phyloP scores from a whole-genome alignment of 2,888 invertebrate genomes.

The Hypena proboscidalis region DNA sequence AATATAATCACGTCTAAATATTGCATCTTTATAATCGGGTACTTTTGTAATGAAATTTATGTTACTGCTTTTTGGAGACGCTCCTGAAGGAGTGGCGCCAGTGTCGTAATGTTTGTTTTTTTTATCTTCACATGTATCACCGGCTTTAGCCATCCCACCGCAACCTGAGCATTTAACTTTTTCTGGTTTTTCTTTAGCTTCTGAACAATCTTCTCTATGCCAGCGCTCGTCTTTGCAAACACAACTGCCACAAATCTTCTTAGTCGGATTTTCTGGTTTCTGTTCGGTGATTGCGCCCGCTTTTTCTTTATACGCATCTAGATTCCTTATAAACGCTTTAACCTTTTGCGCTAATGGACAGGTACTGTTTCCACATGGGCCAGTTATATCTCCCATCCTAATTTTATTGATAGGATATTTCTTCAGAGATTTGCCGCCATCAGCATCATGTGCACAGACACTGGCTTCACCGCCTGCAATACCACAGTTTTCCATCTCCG shows the following conservation, averaged over 20 bases:
- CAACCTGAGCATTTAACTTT: conserved; percentile 60
- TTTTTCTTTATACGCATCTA: conserved; percentile 67
- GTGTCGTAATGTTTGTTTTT: conserved; percentile 56
- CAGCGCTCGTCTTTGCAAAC: conserved; percentile 72
- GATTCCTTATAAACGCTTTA: conserved; percentile 67
- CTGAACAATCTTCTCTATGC: conserved; percentile 70
- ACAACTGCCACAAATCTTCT: conserved; percentile 72
- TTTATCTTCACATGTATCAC: conserved; percentile 68
- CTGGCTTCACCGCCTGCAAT: too few relatives aligned
- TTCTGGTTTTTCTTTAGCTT: conserved; percentile 31
- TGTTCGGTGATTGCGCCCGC: conserved; percentile 45
- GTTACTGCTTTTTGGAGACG: conserved; percentile 57
- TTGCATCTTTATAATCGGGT: conserved; percentile 52
- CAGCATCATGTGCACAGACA: conserved; percentile 48
- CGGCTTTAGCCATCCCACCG: conserved; percentile 54
- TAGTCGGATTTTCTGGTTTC: conserved; percentile 48
- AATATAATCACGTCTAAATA: conserved; percentile 54
- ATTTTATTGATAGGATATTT: conserved; percentile 71
- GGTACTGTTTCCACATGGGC: conserved; percentile 77
- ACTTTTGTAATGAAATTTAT: conserved; percentile 54
- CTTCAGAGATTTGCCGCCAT: conserved; percentile 36
- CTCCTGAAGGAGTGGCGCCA: conserved; percentile 54
- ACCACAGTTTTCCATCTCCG: conserved; percentile 71
- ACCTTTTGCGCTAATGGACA: conserved; percentile 77
- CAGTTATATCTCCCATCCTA: conserved; percentile 77